Percentiles rank a stretch among this genome's conserved stretches.
These are phyloP conservation scores for Loxodonta africana DNA, from an alignment of 2,113 vertebrate species.

Conservation along the genomic window DNA sequence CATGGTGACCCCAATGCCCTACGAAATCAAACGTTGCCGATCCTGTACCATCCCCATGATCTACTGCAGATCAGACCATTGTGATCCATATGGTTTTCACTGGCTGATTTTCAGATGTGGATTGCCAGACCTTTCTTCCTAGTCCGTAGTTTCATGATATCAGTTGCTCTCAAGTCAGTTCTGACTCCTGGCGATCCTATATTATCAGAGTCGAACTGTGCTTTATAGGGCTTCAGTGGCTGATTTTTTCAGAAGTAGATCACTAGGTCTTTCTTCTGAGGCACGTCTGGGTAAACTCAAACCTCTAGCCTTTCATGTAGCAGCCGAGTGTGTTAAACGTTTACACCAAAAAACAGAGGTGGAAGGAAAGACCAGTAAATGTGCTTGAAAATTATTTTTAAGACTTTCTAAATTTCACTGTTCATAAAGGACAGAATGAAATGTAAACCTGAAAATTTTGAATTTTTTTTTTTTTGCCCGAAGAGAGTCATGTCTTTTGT, in stretches of 20 bases:
- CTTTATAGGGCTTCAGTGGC: neutral
- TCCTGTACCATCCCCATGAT: neutral
- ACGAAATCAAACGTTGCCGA: neutral
- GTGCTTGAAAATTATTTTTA: neutral
- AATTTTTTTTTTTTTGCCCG: neutral
- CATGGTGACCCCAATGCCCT: neutral
- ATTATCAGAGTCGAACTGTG: neutral
- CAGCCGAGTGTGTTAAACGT: neutral
- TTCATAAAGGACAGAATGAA: constrained; percentile 23
- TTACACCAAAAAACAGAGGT: neutral
- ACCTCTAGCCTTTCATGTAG: neutral
- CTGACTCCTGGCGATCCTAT: neutral
- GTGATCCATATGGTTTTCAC: neutral
- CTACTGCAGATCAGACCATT: neutral
- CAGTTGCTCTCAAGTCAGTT: neutral
- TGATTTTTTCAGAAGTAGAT: neutral
- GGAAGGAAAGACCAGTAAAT: neutral
- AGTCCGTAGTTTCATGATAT: neutral
- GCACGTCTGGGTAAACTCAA: neutral
- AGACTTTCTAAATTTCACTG: neutral
- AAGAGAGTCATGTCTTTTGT: neutral
- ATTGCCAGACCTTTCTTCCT: neutral
- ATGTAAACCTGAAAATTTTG: constrained; percentile 1
- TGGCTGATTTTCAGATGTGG: neutral
- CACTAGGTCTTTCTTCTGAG: neutral